Conservation (phyloP, 2,797 vertebrate genomes). For the Sternotherus odoratus region DNA sequence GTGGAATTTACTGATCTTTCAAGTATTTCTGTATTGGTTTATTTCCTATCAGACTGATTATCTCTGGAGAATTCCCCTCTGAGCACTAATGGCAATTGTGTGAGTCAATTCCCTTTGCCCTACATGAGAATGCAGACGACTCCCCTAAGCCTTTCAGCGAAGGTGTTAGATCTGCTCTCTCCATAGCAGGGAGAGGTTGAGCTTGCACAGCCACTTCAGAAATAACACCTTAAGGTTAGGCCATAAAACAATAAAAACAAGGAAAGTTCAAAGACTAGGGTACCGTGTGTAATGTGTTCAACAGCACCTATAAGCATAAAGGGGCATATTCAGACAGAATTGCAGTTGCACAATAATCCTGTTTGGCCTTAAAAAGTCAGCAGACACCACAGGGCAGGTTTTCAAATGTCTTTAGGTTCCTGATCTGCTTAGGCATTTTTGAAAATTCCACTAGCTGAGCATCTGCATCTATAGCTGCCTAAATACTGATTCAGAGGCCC, state of each 20-base stretch:
- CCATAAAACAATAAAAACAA: neutral
- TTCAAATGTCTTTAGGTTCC: neutral
- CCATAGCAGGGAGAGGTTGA: neutral
- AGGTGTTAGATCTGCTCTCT: neutral
- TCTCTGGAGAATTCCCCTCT: neutral
- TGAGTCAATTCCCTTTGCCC: neutral
- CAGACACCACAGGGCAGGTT: neutral
- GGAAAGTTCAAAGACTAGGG: neutral
- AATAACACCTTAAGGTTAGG: neutral
- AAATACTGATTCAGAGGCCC: neutral
- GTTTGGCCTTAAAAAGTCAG: neutral
- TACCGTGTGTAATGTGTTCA: neutral
- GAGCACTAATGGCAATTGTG: fast-evolving
- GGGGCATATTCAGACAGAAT: neutral
- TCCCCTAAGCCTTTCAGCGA: neutral
- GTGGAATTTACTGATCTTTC: neutral
- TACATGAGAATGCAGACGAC: neutral
- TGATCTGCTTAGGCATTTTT: neutral
- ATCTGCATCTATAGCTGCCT: neutral
- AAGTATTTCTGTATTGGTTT: neutral
- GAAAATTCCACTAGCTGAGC: constrained; percentile 14
- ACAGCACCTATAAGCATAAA: neutral
- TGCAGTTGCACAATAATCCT: fast-evolving
- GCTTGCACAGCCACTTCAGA: neutral
- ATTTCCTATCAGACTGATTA: neutral